Percentiles rank a stretch among this genome's conserved stretches.
phyloP scores from a whole-genome alignment of 2,113 vertebrate species.

The Clupea harengus region DNA sequence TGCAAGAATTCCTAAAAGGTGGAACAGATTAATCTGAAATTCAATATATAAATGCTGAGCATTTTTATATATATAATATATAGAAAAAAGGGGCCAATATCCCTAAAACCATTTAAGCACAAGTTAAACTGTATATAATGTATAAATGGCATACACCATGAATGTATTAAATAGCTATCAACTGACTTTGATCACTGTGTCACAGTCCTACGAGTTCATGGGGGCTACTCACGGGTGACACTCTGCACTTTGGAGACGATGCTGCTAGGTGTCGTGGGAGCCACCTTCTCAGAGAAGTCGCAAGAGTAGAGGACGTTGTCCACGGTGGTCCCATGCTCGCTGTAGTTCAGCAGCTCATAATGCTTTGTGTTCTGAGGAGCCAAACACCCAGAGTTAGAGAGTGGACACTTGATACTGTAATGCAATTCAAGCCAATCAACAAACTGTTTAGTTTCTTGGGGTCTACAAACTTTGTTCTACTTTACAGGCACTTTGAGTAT shows the following conservation, averaged over 20 bases:
- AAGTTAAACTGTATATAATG: too few species aligned
- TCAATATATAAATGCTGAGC: neutral
- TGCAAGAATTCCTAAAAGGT: neutral
- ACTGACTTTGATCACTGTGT: too few species aligned
- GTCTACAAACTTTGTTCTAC: neutral
- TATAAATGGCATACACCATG: too few species aligned
- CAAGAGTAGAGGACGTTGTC: slow-evolving; percentile 98
- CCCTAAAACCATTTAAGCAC: neutral
- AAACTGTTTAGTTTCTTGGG: neutral
- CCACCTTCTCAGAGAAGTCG: slow-evolving; percentile 94
- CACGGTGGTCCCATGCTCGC: slow-evolving; percentile 95
- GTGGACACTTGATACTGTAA: neutral
- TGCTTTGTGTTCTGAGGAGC: slow-evolving; percentile 89
- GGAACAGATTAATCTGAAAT: neutral
- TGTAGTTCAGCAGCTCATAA: slow-evolving; percentile 99
- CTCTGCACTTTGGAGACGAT: slow-evolving; percentile 96
- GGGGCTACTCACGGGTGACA: slow-evolving; percentile 84
- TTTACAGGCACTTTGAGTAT: neutral
- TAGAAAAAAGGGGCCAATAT: neutral
- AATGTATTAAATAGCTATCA: too few species aligned
- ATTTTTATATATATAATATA: too few species aligned
- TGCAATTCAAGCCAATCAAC: neutral
- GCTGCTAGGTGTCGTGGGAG: slow-evolving; percentile 83
- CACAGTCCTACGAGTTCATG: too few species aligned
- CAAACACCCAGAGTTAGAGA: neutral